Evolutionary conservation across 2,797 vertebrate genomes (phyloP).

Genomic region (Arrhamphus sclerolepis): DNA sequence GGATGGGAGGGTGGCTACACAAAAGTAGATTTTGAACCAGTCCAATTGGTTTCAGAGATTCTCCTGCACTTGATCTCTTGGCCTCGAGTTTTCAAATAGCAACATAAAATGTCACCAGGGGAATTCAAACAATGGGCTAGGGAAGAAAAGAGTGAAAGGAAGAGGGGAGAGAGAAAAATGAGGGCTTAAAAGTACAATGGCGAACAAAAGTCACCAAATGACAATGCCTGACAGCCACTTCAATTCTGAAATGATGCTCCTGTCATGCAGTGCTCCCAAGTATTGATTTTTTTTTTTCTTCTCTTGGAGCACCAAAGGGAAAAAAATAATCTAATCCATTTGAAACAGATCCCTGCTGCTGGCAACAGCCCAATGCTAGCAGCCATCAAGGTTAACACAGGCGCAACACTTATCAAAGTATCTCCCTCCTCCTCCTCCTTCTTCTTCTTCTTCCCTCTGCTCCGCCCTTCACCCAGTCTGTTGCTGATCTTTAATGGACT

Average conservation of each 20-base stretch:
- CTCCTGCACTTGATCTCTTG: constrained; percentile 86
- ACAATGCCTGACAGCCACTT: constrained; percentile 93
- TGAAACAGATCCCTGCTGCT: constrained; percentile 83
- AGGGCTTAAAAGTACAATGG: constrained; percentile 94
- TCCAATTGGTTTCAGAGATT: constrained; percentile 78
- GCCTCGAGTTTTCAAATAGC: constrained; percentile 84
- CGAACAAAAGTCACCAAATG: constrained; percentile 96
- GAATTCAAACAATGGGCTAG: constrained; percentile 86
- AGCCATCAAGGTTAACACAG: constrained; percentile 96
- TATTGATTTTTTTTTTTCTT: constrained; percentile 93
- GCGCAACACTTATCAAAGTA: constrained; percentile 96
- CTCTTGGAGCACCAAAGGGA: constrained; percentile 53
- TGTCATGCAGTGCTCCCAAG: constrained; percentile 82
- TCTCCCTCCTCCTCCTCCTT: constrained; percentile 79
- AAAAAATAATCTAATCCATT: constrained; percentile 87
- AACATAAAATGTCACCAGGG: constrained; percentile 84
- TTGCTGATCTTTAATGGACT: constrained; percentile 87
- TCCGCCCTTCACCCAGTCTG: constrained; percentile 59
- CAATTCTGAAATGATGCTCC: constrained; percentile 95
- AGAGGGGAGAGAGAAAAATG: constrained; percentile 86
- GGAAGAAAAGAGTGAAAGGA: constrained; percentile 65
- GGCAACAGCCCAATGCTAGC: constrained; percentile 73
- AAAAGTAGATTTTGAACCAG: constrained; percentile 70
- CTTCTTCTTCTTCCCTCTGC: constrained; percentile 30
- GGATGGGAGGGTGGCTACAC: constrained; percentile 57